Percentiles rank a stretch among this genome's conserved stretches.
Conservation (phyloP, 2,113 vertebrate species). For the Mastomys coucha region DNA sequence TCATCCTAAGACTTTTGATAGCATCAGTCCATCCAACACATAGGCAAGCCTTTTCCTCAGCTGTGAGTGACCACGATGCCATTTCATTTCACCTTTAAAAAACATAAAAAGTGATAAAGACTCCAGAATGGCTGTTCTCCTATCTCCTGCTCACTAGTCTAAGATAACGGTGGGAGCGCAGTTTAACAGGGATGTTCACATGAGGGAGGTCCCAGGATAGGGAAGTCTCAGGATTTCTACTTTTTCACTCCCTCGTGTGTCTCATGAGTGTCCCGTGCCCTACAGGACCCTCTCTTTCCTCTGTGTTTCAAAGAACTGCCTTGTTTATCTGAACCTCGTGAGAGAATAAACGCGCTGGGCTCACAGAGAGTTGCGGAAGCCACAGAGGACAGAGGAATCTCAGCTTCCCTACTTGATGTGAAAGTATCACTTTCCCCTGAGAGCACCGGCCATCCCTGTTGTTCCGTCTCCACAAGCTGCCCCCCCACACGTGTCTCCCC, state of each 20-base stretch:
- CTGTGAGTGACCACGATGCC: neutral
- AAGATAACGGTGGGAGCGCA: neutral
- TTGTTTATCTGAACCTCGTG: neutral
- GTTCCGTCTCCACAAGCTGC: conserved; percentile 65
- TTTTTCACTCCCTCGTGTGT: neutral
- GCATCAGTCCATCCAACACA: neutral
- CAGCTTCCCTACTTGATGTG: neutral
- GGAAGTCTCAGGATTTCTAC: neutral
- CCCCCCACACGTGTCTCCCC: conserved; percentile 15
- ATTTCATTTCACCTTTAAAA: conserved; percentile 23
- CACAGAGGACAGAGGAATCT: neutral
- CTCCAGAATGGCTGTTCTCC: neutral
- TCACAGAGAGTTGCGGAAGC: neutral
- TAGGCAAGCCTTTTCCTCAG: neutral
- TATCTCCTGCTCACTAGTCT: neutral
- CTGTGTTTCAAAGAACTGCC: neutral
- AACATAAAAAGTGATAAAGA: neutral
- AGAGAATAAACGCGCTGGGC: neutral
- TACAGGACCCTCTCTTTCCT: neutral
- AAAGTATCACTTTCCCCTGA: neutral
- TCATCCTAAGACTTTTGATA: neutral
- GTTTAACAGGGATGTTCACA: neutral
- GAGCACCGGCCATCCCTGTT: conserved; percentile 21
- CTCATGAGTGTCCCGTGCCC: neutral
- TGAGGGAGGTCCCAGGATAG: neutral